Evolutionary conservation across 2,888 invertebrate species (phyloP), one percentile per base, ranked within the genome.

Genomic region (Tupiocoris notatus): DNA sequence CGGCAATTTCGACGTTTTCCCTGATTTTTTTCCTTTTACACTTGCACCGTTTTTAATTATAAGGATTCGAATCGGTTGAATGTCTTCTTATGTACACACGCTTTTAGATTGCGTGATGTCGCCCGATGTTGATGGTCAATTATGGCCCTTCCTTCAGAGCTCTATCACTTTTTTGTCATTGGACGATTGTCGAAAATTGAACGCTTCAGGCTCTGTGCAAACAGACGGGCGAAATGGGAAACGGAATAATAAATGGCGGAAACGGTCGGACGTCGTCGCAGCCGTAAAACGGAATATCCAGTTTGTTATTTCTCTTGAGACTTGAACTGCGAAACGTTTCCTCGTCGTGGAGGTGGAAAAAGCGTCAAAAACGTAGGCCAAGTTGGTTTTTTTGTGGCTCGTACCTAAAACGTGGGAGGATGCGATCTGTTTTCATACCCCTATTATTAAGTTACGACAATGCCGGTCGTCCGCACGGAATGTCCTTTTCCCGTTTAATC

Each of bases 381-480:
- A 39, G 39, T 39, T 39, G 3, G 3, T 39, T 39, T 39, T 39
- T 39, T 39, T 12, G 39, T 39, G 39, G 39, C 39, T 7, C 39
- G 65, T 39, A 65, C 25, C 6, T 17, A 65, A 65, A 65, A 65
- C 65, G 65, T 65, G 65, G 65, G 65, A 65, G 39, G 65, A 39
- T 65, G 1, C 39, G 39, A 65, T 65, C 65, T 16, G 39, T 17
- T 65, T 65, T 65, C 65, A 65, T 65, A 24, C 39, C 18, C 39
- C 65, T 18, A 25, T 65, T 39, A 65, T 65, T 39, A 65, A 18
- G 65, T 17, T 0, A 25, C 39, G 21, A n/a, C 25, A 18, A 63
- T 23, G 65, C 25, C 20, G 24, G 39, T 39, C 39, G 39, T 39
- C 3, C 39, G 12, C 39, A 3, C 12, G 6, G 39, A 12, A 39